Evolutionary conservation across 2,113 vertebrate species (phyloP).

Genomic region (Dromas ardeola): DNA sequence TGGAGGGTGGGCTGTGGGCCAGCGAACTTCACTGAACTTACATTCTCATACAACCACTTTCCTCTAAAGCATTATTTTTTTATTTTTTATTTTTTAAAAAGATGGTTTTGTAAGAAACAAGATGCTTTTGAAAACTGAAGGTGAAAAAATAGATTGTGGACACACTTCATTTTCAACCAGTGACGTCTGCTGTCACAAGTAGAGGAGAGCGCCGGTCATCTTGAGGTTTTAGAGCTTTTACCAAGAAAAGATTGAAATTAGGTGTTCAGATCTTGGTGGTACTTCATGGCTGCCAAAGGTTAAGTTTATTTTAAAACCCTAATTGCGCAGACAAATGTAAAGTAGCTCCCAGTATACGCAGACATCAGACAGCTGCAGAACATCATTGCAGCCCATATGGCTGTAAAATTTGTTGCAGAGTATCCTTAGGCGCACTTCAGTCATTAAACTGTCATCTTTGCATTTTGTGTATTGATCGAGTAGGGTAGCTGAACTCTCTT

Average conservation of each 20-base stretch:
- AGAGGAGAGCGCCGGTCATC: background rate
- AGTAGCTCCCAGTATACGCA: background rate
- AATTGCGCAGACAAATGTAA: background rate
- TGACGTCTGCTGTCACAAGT: background rate
- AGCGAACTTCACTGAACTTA: background rate
- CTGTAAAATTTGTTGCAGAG: background rate
- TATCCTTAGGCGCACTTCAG: background rate
- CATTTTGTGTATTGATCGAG: background rate
- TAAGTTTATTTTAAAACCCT: background rate
- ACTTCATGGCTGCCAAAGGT: background rate
- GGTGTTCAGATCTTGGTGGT: background rate
- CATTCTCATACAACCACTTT: background rate
- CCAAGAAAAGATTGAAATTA: background rate
- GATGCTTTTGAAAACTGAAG: background rate
- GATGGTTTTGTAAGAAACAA: background rate
- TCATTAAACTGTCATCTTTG: background rate
- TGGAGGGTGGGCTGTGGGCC: background rate
- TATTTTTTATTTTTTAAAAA: no score
- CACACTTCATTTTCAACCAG: background rate
- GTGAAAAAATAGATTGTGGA: background rate
- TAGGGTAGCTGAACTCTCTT: background rate
- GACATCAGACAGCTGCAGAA: background rate
- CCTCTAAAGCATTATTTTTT: background rate
- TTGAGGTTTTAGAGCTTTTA: background rate
- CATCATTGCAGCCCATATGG: background rate